Percentiles rank a stretch among this genome's conserved stretches.
Evolutionary conservation across 2,888 invertebrate genomes (phyloP).

Genomic region (Spisula solida): DNA sequence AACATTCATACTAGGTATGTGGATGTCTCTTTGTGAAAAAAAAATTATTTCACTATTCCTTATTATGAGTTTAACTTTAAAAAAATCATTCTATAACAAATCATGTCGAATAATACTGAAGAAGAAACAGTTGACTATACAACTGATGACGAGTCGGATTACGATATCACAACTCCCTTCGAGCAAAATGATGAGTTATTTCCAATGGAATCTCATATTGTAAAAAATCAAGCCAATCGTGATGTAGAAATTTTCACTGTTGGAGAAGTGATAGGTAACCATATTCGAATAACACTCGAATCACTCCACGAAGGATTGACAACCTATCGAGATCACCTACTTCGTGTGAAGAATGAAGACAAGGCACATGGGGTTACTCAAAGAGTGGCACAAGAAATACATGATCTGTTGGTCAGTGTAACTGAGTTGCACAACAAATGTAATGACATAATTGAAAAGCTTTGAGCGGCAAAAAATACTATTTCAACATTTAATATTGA

Average conservation of each 20-base stretch:
- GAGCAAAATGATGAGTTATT: neutral
- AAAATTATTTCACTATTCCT: too few relatives aligned
- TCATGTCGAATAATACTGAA: too few relatives aligned
- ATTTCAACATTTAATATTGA: neutral
- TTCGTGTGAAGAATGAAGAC: neutral
- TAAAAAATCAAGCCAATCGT: neutral
- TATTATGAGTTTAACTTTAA: too few relatives aligned
- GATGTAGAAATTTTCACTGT: neutral
- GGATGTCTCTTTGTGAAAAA: too few relatives aligned
- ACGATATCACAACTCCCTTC: too few relatives aligned
- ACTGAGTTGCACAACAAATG: neutral
- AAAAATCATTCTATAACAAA: too few relatives aligned
- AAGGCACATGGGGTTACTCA: constrained; percentile 9
- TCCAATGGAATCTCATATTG: neutral
- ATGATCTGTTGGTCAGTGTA: neutral
- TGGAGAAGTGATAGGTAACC: neutral
- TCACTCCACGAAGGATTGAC: neutral
- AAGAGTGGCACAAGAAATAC: neutral
- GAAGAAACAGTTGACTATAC: too few relatives aligned
- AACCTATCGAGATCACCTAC: constrained; percentile 5
- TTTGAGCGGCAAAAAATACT: neutral
- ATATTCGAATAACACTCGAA: neutral
- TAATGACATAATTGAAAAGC: neutral
- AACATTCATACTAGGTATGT: too few relatives aligned
- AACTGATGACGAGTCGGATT: neutral